A percentile compares a stretch with the other conserved stretches of the same genome.
These are phyloP conservation scores for Pocillopora verrucosa DNA, from an alignment of 64 coral and sea anemone genomes.

Conservation along the genomic window DNA sequence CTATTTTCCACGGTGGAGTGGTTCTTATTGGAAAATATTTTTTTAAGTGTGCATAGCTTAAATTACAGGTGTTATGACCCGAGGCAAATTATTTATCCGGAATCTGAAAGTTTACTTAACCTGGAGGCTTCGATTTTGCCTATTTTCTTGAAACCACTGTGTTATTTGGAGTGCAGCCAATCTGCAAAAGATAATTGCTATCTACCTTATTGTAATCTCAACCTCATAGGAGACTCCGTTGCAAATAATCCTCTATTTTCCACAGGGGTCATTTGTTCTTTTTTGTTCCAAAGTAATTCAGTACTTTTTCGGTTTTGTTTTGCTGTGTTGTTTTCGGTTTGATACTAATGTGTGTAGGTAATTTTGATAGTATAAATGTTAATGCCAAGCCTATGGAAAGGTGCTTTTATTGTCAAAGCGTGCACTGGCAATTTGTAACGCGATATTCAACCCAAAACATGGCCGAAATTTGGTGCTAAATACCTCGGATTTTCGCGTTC, in stretches of 20 bases:
- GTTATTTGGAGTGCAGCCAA: background rate
- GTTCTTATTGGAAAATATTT: background rate
- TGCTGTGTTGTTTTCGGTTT: conserved; percentile 17
- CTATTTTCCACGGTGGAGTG: background rate
- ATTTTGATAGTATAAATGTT: background rate
- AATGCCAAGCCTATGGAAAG: background rate
- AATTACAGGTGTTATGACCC: background rate
- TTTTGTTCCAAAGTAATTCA: background rate
- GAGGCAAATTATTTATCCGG: background rate
- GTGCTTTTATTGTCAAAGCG: background rate
- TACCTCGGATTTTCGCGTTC: background rate
- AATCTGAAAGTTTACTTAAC: conserved; percentile 3
- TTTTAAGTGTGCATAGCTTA: background rate
- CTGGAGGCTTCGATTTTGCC: background rate
- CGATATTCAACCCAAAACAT: background rate
- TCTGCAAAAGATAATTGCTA: background rate
- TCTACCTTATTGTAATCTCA: background rate
- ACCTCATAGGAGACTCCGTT: background rate
- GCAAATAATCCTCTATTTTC: background rate
- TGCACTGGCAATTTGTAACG: background rate
- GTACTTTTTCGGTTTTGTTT: background rate
- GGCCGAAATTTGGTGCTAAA: background rate
- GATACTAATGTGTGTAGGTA: background rate
- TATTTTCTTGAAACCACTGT: background rate
- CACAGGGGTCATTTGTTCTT: conserved; percentile 4